Base-by-base conservation (phyloP, 2,888 invertebrate species). In the Gymnocheta viridis region DNA sequence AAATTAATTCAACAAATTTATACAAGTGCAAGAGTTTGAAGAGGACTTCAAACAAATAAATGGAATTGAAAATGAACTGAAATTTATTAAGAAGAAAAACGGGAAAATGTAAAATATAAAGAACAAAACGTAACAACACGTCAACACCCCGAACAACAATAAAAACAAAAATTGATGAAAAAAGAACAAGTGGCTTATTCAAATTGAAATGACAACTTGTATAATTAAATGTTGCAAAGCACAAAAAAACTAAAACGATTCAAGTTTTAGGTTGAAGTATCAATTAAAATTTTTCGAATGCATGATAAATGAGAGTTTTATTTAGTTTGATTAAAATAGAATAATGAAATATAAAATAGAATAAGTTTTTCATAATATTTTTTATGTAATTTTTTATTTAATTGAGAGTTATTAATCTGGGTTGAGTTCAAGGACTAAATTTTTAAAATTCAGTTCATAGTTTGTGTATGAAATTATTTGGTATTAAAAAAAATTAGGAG, bases 1-100 rank as follows among this genome's bases (percentile, higher is more conserved):
- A 87, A 88, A 87, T 87, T 88, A 89, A 89, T 89, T 89, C 88
- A 88, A 88, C 85, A 86, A 83, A 87, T 87, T 87, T 86, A 60
- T 29, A 69, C 73, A 54, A 70, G 22, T 19, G 62, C 49, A 29
- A 62, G 51, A 32, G 64, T 72, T 87, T 87, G 81, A 87, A 87
- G 85, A 86, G 86, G 84, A 87, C 85, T 86, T 70, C 49, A 82
- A 67, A 67, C 54, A 38, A 70, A 27, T 47, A 44, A 70, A 54
- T 66, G 51, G 27, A 62, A 78, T 29, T 19, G 32, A 14, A 74
- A 54, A 66, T 47, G 3, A 35, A 35, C 29, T 4, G 27, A 51
- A 79, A 67, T 14, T 38, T 51, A 51, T 67, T 2, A 83, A 47
- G 24, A 47, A 49, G 14, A 60, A 60, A 64, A 27, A 41, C 9